A percentile compares a stretch with the other conserved stretches of the same genome.
phyloP scores from a whole-genome alignment of 2,888 invertebrate genomes.

The Parnassius orleans region DNA sequence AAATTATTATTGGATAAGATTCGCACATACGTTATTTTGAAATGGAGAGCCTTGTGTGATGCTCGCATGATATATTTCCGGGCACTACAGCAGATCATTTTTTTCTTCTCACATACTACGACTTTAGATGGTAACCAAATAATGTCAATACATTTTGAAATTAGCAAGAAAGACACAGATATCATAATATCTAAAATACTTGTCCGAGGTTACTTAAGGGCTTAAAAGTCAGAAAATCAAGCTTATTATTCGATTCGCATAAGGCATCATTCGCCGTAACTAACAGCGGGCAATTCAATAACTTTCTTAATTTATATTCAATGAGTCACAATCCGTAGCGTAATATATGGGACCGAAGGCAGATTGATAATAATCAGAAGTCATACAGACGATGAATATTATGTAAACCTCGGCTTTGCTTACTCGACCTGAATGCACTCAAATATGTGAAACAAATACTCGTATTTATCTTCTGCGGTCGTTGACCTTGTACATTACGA shows the following conservation, averaged over 20 bases:
- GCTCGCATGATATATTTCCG: no score
- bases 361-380: conserved; percentile 53
- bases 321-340: conserved; percentile 41
- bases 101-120: no score
- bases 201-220: no score
- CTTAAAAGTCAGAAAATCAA: no score
- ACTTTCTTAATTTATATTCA: conserved; percentile 60
- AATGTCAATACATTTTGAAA: no score
- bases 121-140: no score
- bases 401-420: conserved; percentile 28
- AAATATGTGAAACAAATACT: conserved; percentile 13
- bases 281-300: conserved; percentile 45
- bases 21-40: no score
- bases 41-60: no score
- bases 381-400: conserved; percentile 45
- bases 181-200: no score
- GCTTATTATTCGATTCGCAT: conserved; percentile 32
- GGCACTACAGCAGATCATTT: no score
- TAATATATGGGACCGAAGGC: conserved; percentile 52
- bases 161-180: no score
- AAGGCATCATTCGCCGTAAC: conserved; percentile 31
- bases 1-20: no score
- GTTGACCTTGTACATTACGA: neutral
- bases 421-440: conserved; percentile 24
- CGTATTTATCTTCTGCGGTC: conserved; percentile 6